phyloP scores from a whole-genome alignment of 2,113 vertebrate species.

The Hippolais icterina region DNA sequence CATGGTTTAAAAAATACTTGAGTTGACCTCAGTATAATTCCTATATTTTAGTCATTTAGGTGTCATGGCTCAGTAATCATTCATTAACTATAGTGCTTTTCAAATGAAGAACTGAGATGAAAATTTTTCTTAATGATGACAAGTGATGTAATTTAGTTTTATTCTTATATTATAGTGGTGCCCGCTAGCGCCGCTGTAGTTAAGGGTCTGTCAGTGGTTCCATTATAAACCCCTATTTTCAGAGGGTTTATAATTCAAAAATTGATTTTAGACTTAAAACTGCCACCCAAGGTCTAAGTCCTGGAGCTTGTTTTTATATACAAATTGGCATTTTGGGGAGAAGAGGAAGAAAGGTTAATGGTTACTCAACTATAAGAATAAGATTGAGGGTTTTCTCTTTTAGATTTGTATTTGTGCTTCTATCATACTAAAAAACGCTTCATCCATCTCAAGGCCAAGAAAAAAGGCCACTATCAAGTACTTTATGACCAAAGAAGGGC shows the following conservation, averaged over 20 bases:
- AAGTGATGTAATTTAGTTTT: slow-evolving; percentile 79
- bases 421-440: background rate
- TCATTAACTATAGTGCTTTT: slow-evolving; percentile 80
- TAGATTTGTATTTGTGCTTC: slow-evolving; percentile 13
- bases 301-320: slow-evolving; percentile 67
- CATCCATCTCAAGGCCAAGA: background rate
- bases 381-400: background rate
- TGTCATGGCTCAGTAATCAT: slow-evolving; percentile 80
- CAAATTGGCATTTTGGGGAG: slow-evolving; percentile 57
- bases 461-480: background rate
- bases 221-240: slow-evolving; percentile 26
- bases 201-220: slow-evolving; percentile 66
- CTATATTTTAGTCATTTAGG: slow-evolving; percentile 78
- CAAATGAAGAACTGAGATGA: slow-evolving; percentile 76
- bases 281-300: slow-evolving; percentile 37
- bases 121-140: slow-evolving; percentile 81
- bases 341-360: slow-evolving; percentile 36
- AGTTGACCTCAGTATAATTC: slow-evolving; percentile 79
- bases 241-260: slow-evolving; percentile 64
- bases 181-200: slow-evolving; percentile 63
- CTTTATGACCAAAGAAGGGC: background rate
- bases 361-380: slow-evolving; percentile 19
- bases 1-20: slow-evolving; percentile 79
- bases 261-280: slow-evolving; percentile 65
- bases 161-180: slow-evolving; percentile 66